phyloP scores from a whole-genome alignment of 2,888 invertebrate species.

The Tipula confusa region DNA sequence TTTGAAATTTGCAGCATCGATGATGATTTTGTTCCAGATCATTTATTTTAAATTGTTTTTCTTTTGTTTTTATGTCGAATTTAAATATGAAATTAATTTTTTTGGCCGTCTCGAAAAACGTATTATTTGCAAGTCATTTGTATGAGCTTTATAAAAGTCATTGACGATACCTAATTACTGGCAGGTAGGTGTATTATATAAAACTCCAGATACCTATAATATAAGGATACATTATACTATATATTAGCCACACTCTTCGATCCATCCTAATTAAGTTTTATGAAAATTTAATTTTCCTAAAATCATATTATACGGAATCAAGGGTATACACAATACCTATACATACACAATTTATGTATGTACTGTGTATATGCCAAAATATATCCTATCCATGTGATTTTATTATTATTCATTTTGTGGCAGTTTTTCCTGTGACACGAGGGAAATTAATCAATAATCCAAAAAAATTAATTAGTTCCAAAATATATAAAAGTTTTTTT shows the following conservation, averaged over 20 bases:
- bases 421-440: not conserved
- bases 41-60: not conserved
- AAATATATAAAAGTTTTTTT: not conserved
- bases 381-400: not conserved
- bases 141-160: too few species aligned
- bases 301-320: not conserved
- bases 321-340: not conserved
- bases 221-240: not conserved
- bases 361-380: too few species aligned
- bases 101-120: not conserved
- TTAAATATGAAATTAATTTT: not conserved
- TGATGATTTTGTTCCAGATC: not conserved
- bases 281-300: not conserved
- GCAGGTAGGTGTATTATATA: too few species aligned
- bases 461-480: constrained; percentile 8
- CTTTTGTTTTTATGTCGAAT: not conserved
- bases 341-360: too few species aligned
- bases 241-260: not conserved
- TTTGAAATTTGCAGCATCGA: not conserved
- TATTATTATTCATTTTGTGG: not conserved
- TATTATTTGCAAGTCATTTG: not conserved
- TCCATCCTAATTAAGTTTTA: not conserved
- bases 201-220: too few species aligned
- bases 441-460: constrained; percentile 25
- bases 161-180: too few species aligned